These are phyloP conservation scores for Geodia barretti DNA, from an alignment of 37 sponge, comb jelly and placozoan genomes.

Conservation along the genomic window DNA sequence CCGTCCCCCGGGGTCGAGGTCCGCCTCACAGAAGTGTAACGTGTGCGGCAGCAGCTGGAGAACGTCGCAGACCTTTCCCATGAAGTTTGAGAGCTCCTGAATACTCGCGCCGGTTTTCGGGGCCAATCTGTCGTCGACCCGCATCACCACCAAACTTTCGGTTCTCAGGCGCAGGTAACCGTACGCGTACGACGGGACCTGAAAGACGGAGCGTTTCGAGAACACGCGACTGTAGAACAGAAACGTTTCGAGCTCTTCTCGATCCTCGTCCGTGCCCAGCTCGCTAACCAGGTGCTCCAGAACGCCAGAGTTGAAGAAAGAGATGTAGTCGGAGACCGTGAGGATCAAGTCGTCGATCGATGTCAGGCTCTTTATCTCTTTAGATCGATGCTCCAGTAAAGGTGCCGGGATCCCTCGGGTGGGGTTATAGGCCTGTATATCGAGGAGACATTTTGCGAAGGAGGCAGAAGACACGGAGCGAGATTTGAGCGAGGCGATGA, in stretches of 20 bases:
- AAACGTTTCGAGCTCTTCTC: not conserved
- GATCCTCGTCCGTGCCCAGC: not conserved
- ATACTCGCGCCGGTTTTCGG: not conserved
- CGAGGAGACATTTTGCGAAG: not conserved
- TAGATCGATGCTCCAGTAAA: not conserved
- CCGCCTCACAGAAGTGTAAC: not conserved
- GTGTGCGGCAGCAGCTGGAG: not conserved
- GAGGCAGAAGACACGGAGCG: not conserved
- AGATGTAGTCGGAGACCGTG: not conserved
- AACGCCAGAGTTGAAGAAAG: not conserved
- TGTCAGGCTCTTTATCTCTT: not conserved
- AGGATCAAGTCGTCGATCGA: not conserved
- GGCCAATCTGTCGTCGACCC: not conserved
- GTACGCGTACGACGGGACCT: not conserved
- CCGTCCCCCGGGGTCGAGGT: no score
- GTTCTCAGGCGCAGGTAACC: not conserved
- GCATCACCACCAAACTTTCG: not conserved
- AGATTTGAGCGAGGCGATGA: not conserved
- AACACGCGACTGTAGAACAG: not conserved
- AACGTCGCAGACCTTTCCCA: not conserved
- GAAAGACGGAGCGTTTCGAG: not conserved
- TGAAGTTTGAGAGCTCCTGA: not conserved
- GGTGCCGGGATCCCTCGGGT: not conserved
- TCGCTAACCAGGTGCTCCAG: conserved; percentile 2
- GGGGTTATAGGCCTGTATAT: not conserved